These are phyloP conservation scores for Scolopax rusticola DNA, from an alignment of 2,797 vertebrate species.

Conservation along the genomic window DNA sequence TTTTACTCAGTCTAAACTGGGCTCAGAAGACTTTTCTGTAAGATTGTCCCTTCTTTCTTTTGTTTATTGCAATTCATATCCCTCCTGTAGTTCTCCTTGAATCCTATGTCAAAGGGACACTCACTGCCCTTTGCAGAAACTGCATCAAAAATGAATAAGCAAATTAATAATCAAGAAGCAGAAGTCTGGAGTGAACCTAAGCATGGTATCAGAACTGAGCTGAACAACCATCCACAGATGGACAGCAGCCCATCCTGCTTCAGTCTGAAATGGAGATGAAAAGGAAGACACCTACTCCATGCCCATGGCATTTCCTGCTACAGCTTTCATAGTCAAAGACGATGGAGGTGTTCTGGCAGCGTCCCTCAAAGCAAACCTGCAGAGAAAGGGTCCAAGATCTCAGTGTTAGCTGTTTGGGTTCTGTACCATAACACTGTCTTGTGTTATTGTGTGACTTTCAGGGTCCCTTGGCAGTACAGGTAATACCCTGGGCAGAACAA, in stretches of 20 bases:
- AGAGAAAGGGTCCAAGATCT: not conserved
- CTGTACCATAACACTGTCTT: not conserved
- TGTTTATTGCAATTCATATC: not conserved
- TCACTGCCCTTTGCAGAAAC: not conserved
- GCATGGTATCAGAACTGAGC: not conserved
- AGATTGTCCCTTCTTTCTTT: not conserved
- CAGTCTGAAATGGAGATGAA: not conserved
- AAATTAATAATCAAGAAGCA: not conserved
- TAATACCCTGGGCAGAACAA: not conserved
- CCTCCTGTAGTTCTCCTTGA: not conserved
- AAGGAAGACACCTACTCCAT: constrained; percentile 84
- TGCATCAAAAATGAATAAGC: not conserved
- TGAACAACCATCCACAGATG: not conserved
- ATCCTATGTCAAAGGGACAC: not conserved
- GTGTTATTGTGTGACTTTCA: not conserved
- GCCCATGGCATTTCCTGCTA: constrained; percentile 89
- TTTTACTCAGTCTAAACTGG: not conserved
- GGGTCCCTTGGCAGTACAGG: not conserved
- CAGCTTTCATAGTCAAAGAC: constrained; percentile 89
- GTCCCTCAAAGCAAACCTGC: constrained; percentile 96
- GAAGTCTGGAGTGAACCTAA: not conserved
- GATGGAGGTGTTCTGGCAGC: constrained; percentile 90
- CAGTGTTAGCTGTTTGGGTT: not conserved
- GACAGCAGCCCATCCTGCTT: not conserved
- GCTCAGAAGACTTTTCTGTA: not conserved